A percentile compares a stretch with the other conserved stretches of the same genome.
phyloP scores from a whole-genome alignment of 2,113 vertebrate genomes.

The Antechinus flavipes region DNA sequence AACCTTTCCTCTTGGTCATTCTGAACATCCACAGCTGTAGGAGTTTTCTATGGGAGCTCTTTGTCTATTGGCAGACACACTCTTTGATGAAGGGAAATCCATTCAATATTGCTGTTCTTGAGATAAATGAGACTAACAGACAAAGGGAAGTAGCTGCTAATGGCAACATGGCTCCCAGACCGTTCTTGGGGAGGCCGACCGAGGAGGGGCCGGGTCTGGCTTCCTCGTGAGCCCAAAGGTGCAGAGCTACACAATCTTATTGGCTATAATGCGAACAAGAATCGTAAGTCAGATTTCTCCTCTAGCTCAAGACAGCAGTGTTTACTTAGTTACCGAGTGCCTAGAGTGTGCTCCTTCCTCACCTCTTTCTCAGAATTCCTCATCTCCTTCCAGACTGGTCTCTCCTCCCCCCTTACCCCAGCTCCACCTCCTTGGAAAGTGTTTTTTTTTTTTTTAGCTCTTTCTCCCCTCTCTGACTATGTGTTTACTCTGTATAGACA shows the following conservation, averaged over 20 bases:
- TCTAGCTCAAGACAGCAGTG: not conserved
- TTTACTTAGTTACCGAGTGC: not conserved
- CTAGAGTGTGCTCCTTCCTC: not conserved
- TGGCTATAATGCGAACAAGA: not conserved
- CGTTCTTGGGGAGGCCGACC: not conserved
- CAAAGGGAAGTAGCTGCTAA: not conserved
- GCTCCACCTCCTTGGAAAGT: not conserved
- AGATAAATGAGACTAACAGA: not conserved
- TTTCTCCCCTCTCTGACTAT: not conserved
- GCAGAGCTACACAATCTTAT: not conserved
- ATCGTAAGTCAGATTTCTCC: not conserved
- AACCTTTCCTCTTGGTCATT: not conserved
- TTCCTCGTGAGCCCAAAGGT: not conserved
- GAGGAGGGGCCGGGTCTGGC: not conserved
- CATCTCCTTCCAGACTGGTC: not conserved
- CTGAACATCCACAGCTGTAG: not conserved
- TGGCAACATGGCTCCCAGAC: not conserved
- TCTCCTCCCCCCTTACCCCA: not conserved
- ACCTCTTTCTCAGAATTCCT: not conserved
- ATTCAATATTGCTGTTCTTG: not conserved
- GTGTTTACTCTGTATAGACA: not conserved
- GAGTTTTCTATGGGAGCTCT: not conserved
- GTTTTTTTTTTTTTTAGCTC: not conserved
- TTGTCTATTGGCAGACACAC: not conserved
- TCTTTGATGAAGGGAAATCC: not conserved